phyloP scores from a whole-genome alignment of 2,888 invertebrate genomes.

The Aporophyla lueneburgensis region DNA sequence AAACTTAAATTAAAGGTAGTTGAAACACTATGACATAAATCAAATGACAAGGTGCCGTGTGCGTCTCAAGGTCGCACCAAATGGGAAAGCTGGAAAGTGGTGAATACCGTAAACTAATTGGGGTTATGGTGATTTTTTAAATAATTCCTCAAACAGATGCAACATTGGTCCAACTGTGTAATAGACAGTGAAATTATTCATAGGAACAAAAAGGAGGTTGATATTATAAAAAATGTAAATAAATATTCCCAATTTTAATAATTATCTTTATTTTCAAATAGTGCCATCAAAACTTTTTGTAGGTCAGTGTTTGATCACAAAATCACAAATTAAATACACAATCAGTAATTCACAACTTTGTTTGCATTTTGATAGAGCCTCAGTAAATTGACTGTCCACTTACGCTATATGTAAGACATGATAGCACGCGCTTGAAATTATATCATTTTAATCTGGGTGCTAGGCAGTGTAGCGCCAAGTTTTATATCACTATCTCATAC shows the following conservation, averaged over 20 bases:
- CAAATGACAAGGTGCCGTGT: no score
- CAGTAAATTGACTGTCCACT: not conserved
- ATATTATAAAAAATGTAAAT: not conserved
- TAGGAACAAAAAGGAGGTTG: not conserved
- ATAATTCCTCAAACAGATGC: not conserved
- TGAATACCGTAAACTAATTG: not conserved
- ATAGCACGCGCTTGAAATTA: not conserved
- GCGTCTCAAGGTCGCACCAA: no score
- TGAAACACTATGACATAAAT: no score
- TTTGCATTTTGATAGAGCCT: not conserved
- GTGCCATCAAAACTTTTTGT: not conserved
- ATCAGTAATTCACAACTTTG: not conserved
- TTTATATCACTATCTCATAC: not conserved
- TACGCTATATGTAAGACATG: not conserved
- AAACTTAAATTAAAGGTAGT: no score
- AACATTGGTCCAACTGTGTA: not conserved
- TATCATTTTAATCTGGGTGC: slow-evolving; percentile 1
- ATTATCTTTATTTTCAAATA: not conserved
- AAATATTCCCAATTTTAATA: not conserved
- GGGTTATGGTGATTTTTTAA: not conserved
- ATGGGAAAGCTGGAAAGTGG: not conserved
- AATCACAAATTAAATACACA: not conserved
- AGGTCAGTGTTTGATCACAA: not conserved
- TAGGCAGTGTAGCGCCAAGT: slow-evolving; percentile 13
- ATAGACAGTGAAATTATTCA: not conserved